Evolutionary conservation across 1,140 invertebrate species (phyloP), one percentile per base, ranked within the genome.

Genomic region (Lordiphosa clarofinis): DNA sequence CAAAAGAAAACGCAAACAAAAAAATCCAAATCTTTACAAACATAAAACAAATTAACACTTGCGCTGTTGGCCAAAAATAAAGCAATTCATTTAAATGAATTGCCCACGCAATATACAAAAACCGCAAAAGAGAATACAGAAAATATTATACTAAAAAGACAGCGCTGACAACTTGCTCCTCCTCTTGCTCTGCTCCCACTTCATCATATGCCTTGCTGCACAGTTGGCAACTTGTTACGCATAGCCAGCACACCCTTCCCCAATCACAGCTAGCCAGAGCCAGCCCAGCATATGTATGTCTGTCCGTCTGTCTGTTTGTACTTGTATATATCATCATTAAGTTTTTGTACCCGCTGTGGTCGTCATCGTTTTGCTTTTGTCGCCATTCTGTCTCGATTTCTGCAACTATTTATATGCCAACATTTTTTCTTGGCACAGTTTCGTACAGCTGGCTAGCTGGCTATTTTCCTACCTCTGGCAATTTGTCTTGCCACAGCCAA

Each of bases 11-110:
- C 24, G 13, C n/a, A 12, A 46, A 31, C 7, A 46, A 6, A 3
- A 31, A 46, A 19, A 28, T 24, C 43, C 21, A 44, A 36, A 50
- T 13, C 13, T 50, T 21, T 15, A n/a, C 11, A 12, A 24, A 19
- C 48, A 52, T 52, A 52, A 52, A 52, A 37, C 48, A 52, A 52
- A 52, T 52, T 52, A 24, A 52, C 48, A 52, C 48, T 52, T 52
- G 48, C 48, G 48, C 36, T 52, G 39, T 39, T 52, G 36, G 48
- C 48, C 48, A 52, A 52, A 39, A 38, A 52, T 38, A 37, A 52
- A 39, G 36, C 19, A 31, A 37, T 52, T 37, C 15, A 37, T 52
- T 38, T 52, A 24, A 38, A 39, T 37, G 35, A 21, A 37, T 37
- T 19, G 5, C 9, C 19, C 48, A 39, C 24, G 24, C 24, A 28